phyloP scores from a whole-genome alignment of 2,888 invertebrate genomes.

The Chymomyza procnemis region DNA sequence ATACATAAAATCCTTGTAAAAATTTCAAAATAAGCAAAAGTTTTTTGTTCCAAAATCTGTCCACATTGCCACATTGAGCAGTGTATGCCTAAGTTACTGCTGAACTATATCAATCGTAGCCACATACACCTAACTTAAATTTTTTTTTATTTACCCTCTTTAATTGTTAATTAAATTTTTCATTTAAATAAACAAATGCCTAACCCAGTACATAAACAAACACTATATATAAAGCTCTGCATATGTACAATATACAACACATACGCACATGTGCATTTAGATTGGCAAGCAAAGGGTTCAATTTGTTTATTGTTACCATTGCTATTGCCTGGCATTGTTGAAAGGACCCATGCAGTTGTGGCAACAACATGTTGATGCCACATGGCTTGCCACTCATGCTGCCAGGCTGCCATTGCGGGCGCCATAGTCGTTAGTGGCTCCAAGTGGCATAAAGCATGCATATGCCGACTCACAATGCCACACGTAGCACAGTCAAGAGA shows the following conservation, averaged over 20 bases:
- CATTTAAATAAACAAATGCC: not conserved
- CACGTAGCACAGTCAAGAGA: not conserved
- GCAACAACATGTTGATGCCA: not conserved
- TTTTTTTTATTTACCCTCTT: not conserved
- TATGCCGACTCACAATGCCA: not conserved
- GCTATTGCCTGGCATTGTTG: not conserved
- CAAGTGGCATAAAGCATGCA: not conserved
- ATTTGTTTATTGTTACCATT: not conserved
- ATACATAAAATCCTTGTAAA: too few relatives aligned
- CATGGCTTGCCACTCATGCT: not conserved
- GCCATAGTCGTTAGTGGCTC: not conserved
- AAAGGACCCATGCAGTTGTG: too few relatives aligned
- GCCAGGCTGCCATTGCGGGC: not conserved
- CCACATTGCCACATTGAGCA: too few relatives aligned
- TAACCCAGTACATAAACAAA: not conserved
- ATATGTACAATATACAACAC: not conserved
- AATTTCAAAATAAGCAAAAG: too few relatives aligned
- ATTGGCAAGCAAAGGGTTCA: constrained; percentile 1
- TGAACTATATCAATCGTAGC: too few relatives aligned
- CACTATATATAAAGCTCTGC: too few relatives aligned
- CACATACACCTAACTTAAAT: not conserved
- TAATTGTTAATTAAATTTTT: constrained; percentile 2
- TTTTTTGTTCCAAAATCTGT: too few relatives aligned
- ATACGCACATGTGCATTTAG: not conserved
- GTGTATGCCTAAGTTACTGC: too few relatives aligned